A percentile compares a stretch with the other conserved stretches of the same genome.
phyloP scores from a whole-genome alignment of 1,140 invertebrate species.

The Trichomalopsis sarcophagae region DNA sequence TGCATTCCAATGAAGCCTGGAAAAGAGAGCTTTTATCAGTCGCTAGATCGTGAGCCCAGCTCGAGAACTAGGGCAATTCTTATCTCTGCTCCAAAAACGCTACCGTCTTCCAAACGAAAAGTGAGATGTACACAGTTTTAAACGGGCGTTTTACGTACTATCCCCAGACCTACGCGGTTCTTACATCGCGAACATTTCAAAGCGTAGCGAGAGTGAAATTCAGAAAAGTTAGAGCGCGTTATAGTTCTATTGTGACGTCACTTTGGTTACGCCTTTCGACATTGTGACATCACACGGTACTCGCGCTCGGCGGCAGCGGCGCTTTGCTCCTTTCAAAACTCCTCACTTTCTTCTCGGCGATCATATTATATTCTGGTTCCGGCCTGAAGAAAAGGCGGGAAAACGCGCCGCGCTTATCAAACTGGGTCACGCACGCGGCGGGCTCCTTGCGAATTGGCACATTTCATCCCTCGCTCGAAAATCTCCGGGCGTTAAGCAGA shows the following conservation, averaged over 20 bases:
- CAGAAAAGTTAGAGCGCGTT: conserved; percentile 16
- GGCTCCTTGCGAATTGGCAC: not conserved
- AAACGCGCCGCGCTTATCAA: not conserved
- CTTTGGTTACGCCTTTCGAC: conserved; percentile 16
- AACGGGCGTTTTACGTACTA: no score
- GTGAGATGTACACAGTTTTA: not conserved
- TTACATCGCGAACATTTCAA: no score
- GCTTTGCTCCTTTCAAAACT: not conserved
- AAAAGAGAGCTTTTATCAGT: conserved; percentile 32
- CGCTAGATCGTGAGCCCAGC: conserved; percentile 17
- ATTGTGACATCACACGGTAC: conserved; percentile 26
- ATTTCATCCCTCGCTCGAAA: not conserved
- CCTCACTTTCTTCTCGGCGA: conserved; percentile 10
- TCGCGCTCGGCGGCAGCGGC: not conserved
- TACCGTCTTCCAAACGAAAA: conserved; percentile 23
- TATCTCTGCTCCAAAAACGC: conserved; percentile 45
- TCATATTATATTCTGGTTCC: not conserved
- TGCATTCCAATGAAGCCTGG: conserved; percentile 13
- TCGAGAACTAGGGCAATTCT: conserved; percentile 34
- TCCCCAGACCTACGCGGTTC: no score
- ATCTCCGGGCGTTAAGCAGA: not conserved
- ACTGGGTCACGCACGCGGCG: not conserved
- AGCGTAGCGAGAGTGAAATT: not conserved
- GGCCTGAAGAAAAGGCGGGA: not conserved
- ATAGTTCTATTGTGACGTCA: conserved; percentile 40